These are phyloP conservation scores for Caenorhabditis zanzibari DNA, from an alignment of 2,888 invertebrate genomes.

Conservation along the genomic window DNA sequence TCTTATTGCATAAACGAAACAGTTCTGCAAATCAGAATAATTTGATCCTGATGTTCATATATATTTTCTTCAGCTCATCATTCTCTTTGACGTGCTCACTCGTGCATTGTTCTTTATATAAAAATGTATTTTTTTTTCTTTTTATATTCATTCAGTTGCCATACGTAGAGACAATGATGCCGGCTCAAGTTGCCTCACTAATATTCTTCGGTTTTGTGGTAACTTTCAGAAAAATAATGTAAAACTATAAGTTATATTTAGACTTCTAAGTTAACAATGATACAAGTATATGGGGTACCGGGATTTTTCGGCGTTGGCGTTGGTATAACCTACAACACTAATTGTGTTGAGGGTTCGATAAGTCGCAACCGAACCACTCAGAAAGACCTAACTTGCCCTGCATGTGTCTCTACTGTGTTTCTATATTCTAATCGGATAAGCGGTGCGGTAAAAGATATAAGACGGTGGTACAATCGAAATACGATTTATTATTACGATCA, in stretches of 20 bases:
- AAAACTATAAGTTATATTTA: neutral
- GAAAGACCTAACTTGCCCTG: no score
- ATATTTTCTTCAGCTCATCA: neutral
- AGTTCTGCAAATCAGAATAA: neutral
- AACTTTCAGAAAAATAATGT: conserved; percentile 1
- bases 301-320: neutral
- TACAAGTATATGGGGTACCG: conserved; percentile 27
- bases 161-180: neutral
- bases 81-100: conserved; percentile 5
- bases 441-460: no score
- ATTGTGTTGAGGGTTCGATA: no score
- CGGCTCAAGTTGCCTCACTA: neutral
- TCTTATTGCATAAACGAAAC: neutral
- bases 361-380: no score
- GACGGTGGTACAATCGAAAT: no score
- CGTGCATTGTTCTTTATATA: conserved; percentile 1
- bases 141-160: neutral
- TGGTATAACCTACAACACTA: no score
- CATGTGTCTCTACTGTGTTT: no score
- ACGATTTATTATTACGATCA: no score
- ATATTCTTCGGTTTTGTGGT: conserved; percentile 5
- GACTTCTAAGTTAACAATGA: conserved; percentile 29
- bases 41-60: conserved; percentile 1
- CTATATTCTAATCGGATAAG: no score
- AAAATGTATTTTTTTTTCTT: no score